phyloP scores from a whole-genome alignment of 2,797 vertebrate genomes.

The Poecilia velifera region DNA sequence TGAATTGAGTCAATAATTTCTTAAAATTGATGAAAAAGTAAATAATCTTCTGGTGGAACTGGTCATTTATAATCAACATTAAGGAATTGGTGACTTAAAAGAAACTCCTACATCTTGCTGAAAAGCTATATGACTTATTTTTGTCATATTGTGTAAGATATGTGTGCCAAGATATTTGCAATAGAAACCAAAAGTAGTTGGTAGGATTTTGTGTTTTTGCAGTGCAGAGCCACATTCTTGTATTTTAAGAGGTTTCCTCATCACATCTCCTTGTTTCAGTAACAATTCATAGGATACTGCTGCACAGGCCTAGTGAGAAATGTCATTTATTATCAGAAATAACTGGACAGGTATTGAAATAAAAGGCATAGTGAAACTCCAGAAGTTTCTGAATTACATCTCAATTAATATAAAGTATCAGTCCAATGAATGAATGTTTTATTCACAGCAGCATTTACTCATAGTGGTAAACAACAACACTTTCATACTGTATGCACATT shows the following conservation, averaged over 20 bases:
- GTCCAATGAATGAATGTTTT: conserved; percentile 10
- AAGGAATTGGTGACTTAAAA: no score
- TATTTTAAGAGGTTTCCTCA: neutral
- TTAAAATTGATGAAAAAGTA: no score
- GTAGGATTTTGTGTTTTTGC: neutral
- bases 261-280: neutral
- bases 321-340: neutral
- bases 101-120: no score
- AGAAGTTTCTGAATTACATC: neutral
- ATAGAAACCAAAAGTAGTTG: no score
- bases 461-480: conserved; percentile 31
- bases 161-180: no score
- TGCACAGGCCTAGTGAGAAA: neutral
- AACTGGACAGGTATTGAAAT: neutral
- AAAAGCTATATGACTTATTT: no score
- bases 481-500: conserved; percentile 29
- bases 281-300: neutral
- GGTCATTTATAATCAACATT: no score
- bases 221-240: neutral
- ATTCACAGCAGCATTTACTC: conserved; percentile 25
- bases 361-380: neutral
- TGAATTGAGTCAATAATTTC: no score
- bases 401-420: neutral
- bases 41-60: no score
- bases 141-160: no score